Evolutionary conservation across 2,113 vertebrate genomes (phyloP).

Genomic region (Albula goreensis): DNA sequence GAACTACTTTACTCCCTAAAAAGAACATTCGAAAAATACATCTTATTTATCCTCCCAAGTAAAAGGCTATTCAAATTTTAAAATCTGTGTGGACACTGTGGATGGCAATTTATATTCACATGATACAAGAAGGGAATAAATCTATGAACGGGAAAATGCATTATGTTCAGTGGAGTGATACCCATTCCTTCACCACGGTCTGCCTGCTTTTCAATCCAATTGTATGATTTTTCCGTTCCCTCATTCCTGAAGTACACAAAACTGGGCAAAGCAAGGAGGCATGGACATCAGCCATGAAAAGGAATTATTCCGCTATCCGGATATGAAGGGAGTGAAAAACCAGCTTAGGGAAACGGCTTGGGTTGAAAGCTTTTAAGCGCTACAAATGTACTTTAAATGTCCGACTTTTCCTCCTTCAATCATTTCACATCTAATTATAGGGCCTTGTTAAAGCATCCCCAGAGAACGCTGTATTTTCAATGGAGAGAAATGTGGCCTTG

Average conservation of each 20-base stretch:
- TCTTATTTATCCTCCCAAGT: neutral
- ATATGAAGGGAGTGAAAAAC: neutral
- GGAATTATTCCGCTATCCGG: constrained; percentile 19
- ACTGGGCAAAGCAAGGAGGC: neutral
- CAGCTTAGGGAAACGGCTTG: neutral
- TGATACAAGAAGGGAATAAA: neutral
- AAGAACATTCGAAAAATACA: neutral
- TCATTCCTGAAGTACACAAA: neutral
- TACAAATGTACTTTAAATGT: constrained; percentile 19
- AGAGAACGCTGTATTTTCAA: constrained; percentile 18
- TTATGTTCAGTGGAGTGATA: neutral
- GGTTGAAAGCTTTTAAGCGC: constrained; percentile 19
- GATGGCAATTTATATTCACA: neutral
- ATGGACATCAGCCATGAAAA: constrained; percentile 18
- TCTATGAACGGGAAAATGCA: neutral
- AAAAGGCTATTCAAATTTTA: neutral
- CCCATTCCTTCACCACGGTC: neutral
- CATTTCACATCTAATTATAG: constrained; percentile 33
- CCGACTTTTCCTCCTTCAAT: constrained; percentile 6
- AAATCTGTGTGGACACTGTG: neutral
- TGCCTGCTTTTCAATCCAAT: constrained; percentile 1
- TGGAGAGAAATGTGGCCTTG: constrained; percentile 13
- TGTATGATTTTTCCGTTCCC: neutral
- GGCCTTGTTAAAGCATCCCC: constrained; percentile 12
- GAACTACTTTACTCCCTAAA: neutral